Percentiles rank a stretch among this genome's conserved stretches.
These are phyloP conservation scores for Syncerus caffer DNA, from an alignment of 2,797 vertebrate species.

Conservation along the genomic window DNA sequence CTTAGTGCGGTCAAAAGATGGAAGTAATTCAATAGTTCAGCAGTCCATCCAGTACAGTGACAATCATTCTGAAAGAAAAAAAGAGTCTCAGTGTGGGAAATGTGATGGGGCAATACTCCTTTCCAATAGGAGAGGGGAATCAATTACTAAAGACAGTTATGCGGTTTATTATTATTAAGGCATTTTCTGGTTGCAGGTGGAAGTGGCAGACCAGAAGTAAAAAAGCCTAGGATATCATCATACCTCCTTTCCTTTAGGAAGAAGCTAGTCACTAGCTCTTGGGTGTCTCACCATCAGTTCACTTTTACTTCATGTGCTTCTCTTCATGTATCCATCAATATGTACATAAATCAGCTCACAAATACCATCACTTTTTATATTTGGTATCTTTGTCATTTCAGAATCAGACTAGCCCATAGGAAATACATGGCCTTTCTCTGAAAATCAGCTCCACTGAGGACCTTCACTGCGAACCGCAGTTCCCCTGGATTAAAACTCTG, in stretches of 20 bases:
- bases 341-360: neutral
- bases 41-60: neutral
- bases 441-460: neutral
- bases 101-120: neutral
- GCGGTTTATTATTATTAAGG: neutral
- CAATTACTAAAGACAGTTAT: neutral
- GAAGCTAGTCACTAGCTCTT: neutral
- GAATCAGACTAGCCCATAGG: neutral
- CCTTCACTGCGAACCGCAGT: neutral
- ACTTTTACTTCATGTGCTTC: neutral
- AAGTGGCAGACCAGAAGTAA: neutral
- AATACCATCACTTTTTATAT: neutral
- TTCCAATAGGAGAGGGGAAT: neutral
- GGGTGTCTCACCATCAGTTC: neutral
- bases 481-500: neutral
- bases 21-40: neutral
- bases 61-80: constrained; percentile 41
- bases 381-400: neutral
- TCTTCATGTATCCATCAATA: neutral
- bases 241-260: neutral
- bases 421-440: neutral
- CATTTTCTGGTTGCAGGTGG: neutral
- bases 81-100: neutral
- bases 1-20: neutral
- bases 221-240: too few relatives aligned